Conservation (phyloP, 2,113 vertebrate genomes). For the Colinus virginianus region DNA sequence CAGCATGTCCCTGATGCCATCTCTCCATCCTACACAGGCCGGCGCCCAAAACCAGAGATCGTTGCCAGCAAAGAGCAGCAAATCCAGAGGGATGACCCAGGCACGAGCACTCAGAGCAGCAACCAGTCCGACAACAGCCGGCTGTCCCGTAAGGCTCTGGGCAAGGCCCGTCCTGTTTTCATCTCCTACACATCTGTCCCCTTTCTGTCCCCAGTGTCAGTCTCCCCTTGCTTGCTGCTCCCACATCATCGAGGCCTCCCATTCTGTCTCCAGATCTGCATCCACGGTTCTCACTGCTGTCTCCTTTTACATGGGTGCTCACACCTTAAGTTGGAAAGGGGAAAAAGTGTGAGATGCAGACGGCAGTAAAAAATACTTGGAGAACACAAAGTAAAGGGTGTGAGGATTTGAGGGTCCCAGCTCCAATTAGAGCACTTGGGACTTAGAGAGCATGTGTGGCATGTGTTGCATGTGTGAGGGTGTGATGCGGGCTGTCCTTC, state of each 20-base stretch:
- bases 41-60: conserved; percentile 83
- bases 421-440: background rate
- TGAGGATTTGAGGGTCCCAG: background rate
- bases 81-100: conserved; percentile 82
- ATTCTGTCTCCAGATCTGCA: background rate
- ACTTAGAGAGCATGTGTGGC: background rate
- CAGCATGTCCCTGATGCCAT: background rate
- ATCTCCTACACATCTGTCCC: background rate
- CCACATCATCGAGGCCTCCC: background rate
- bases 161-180: background rate
- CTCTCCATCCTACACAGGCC: conserved; percentile 68
- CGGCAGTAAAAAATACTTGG: background rate
- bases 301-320: background rate
- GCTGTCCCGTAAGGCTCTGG: conserved; percentile 80
- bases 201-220: background rate
- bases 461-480: background rate
- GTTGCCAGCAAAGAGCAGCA: conserved; percentile 83
- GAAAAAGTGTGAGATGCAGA: background rate
- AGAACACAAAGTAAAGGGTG: background rate
- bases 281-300: background rate
- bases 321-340: background rate
- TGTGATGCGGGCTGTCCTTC: background rate
- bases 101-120: conserved; percentile 77
- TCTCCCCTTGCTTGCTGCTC: background rate
- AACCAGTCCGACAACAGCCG: conserved; percentile 79